These are phyloP conservation scores for Chalcosyrphus nemorum DNA, from an alignment of 2,888 invertebrate genomes.

Conservation along the genomic window DNA sequence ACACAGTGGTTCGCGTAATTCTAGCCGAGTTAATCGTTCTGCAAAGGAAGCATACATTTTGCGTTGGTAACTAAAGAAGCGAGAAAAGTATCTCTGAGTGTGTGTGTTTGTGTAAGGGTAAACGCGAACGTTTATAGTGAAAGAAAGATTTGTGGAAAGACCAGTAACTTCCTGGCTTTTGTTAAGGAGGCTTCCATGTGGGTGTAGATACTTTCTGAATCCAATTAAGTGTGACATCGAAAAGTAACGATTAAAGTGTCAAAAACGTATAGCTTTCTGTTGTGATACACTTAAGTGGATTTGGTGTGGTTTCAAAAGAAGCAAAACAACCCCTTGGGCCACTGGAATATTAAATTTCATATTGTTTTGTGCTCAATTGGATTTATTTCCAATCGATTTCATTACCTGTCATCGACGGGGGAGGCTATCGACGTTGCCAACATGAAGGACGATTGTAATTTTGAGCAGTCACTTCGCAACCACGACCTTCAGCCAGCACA, in stretches of 20 bases:
- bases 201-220: constrained; percentile 11
- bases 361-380: constrained; percentile 58
- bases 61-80: constrained; percentile 41
- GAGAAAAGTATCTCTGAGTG: constrained; percentile 1
- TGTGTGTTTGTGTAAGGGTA: constrained; percentile 1
- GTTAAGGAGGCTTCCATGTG: constrained; percentile 38
- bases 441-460: constrained; percentile 44
- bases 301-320: constrained; percentile 18
- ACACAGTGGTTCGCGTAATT: constrained; percentile 57
- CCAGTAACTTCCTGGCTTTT: constrained; percentile 62
- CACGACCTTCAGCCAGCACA: constrained; percentile 14
- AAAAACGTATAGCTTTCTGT: constrained; percentile 5
- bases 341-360: constrained; percentile 53
- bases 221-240: constrained; percentile 45
- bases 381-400: constrained; percentile 62
- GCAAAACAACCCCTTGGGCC: constrained; percentile 13
- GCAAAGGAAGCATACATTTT: constrained; percentile 3
- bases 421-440: constrained; percentile 1
- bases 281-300: constrained; percentile 50
- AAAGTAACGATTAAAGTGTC: constrained; percentile 53
- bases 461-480: constrained; percentile 29
- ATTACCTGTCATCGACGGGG: not conserved
- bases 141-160: constrained; percentile 20
- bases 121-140: constrained; percentile 32
- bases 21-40: constrained; percentile 47